A percentile compares a stretch with the other conserved stretches of the same genome.
These are phyloP conservation scores for Aspiorhynchus laticeps DNA, from an alignment of 2,113 vertebrate genomes.

Conservation along the genomic window DNA sequence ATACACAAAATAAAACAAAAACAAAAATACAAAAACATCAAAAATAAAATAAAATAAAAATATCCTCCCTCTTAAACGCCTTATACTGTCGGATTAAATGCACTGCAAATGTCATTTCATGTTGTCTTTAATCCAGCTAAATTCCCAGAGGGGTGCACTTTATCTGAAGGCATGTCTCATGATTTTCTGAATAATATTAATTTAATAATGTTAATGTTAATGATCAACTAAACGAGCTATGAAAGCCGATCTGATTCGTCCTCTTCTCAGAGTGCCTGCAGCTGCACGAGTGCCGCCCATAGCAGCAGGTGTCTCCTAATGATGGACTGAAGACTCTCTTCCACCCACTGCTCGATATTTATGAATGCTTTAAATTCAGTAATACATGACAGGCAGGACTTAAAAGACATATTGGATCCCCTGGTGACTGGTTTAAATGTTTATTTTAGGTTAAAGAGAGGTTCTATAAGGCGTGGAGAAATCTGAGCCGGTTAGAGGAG, in stretches of 20 bases:
- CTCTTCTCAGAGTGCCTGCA: not conserved
- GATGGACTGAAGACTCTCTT: not conserved
- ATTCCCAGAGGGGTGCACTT: not conserved
- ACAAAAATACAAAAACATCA: not conserved
- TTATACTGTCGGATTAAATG: not conserved
- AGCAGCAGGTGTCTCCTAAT: conserved; percentile 39
- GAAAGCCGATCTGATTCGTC: not conserved
- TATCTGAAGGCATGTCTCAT: not conserved
- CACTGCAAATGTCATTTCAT: not conserved
- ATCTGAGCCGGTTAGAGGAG: conserved; percentile 5
- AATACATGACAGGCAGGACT: conserved; percentile 22
- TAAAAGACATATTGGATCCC: conserved; percentile 31
- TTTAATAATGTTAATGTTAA: not conserved
- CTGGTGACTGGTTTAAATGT: conserved; percentile 15
- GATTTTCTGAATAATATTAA: not conserved
- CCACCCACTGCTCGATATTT: conserved; percentile 21
- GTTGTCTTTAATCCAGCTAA: not conserved
- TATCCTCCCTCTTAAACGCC: not conserved
- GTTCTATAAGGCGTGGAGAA: not conserved
- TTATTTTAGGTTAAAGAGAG: conserved; percentile 25
- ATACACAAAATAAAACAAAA: too few species aligned
- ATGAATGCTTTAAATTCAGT: conserved; percentile 26
- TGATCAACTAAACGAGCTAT: conserved; percentile 20
- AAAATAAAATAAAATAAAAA: not conserved
- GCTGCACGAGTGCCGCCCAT: not conserved